Percentiles rank a stretch among this genome's conserved stretches.
Conservation (phyloP, 2,113 vertebrate genomes). For the Loxodonta africana region DNA sequence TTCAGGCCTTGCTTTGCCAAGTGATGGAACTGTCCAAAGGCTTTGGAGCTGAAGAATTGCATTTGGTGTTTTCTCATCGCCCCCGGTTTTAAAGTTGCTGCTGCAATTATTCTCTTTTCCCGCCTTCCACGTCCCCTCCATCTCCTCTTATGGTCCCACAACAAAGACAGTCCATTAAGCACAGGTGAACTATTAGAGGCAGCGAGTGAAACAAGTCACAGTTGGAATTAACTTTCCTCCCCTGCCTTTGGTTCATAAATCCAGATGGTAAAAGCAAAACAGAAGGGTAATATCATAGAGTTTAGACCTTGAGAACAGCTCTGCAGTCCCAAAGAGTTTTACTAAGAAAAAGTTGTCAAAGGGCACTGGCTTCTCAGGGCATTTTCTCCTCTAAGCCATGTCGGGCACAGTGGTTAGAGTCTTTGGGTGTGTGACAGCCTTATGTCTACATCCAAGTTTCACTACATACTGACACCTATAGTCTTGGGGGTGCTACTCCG, state of each 20-base stretch:
- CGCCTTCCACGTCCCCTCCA: constrained; percentile 48
- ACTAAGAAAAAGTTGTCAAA: constrained; percentile 21
- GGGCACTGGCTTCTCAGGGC: background rate
- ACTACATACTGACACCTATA: background rate
- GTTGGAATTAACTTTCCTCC: constrained; percentile 50
- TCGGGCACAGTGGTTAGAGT: background rate
- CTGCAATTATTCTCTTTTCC: constrained; percentile 78
- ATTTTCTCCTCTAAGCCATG: background rate
- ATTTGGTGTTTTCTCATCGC: constrained; percentile 73
- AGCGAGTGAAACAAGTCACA: constrained; percentile 35
- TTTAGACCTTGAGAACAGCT: constrained; percentile 20
- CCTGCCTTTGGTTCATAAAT: constrained; percentile 69
- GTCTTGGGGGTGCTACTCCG: background rate
- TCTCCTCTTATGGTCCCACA: constrained; percentile 65
- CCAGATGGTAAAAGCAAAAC: constrained; percentile 36
- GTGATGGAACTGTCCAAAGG: constrained; percentile 75
- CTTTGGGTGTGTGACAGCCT: background rate
- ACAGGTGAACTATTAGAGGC: constrained; percentile 55
- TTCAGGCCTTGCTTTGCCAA: constrained; percentile 74
- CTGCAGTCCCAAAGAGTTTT: constrained; percentile 12
- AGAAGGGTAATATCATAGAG: constrained; percentile 18
- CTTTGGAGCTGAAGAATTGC: constrained; percentile 69
- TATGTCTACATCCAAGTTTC: background rate
- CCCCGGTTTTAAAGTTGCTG: constrained; percentile 57
- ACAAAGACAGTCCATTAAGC: constrained; percentile 71